Percentiles rank a stretch among this genome's conserved stretches.
Conservation (phyloP, 2,113 vertebrate genomes). For the Vireo altiloquus region DNA sequence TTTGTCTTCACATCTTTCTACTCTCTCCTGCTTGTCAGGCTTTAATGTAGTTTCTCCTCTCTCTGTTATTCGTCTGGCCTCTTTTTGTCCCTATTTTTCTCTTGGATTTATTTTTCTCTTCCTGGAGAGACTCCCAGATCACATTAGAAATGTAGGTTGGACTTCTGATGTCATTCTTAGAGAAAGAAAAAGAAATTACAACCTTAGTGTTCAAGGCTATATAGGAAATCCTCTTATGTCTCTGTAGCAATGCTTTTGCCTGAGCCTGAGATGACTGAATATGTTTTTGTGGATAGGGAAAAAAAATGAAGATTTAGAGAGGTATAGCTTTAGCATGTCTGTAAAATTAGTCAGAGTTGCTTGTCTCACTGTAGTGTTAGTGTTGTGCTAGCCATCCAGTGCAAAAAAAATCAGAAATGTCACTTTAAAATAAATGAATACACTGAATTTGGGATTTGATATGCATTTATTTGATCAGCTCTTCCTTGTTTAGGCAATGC, state of each 20-base stretch:
- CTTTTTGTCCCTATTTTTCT: not conserved
- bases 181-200: not conserved
- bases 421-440: not conserved
- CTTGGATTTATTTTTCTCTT: not conserved
- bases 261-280: not conserved
- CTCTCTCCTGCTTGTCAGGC: not conserved
- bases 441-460: not conserved
- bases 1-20: not conserved
- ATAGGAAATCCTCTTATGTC: not conserved
- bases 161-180: not conserved
- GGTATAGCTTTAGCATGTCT: not conserved
- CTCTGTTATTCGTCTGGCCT: not conserved
- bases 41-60: not conserved
- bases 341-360: not conserved
- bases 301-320: not conserved
- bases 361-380: not conserved
- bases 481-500: not conserved
- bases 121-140: not conserved
- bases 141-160: slow-evolving; percentile 20
- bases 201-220: not conserved
- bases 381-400: not conserved
- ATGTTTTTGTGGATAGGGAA: not conserved
- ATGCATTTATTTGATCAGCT: not conserved
- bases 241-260: not conserved
- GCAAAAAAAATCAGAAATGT: not conserved